These are phyloP conservation scores for Icerya purchasi DNA, from an alignment of 2,888 invertebrate genomes.

Conservation along the genomic window DNA sequence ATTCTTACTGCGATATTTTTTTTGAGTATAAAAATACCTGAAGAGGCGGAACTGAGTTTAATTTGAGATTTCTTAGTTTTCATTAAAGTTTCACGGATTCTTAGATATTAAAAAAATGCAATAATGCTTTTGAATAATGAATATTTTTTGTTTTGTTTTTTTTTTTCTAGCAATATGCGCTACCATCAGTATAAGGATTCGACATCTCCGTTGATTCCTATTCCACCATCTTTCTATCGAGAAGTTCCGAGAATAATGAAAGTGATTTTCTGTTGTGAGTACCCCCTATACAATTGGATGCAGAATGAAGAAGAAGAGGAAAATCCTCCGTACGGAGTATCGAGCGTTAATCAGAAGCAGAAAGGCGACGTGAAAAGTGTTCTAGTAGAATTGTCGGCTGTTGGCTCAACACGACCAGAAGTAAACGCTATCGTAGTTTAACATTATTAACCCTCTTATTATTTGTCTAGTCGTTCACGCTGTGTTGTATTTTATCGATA, in stretches of 20 bases:
- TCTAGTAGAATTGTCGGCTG: constrained; percentile 10
- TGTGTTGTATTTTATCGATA: no score
- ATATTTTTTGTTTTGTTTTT: no score
- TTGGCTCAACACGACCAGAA: constrained; percentile 3
- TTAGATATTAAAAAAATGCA: no score
- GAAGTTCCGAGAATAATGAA: constrained; percentile 66
- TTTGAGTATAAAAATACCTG: no score
- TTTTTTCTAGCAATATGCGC: constrained; percentile 44
- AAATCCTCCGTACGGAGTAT: constrained; percentile 14
- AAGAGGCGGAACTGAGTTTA: no score
- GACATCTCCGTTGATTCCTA: constrained; percentile 71
- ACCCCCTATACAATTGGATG: constrained; percentile 61
- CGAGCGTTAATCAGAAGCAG: constrained; percentile 8
- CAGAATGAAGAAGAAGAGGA: constrained; percentile 32
- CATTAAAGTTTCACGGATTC: no score
- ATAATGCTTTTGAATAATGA: no score
- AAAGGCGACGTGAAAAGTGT: constrained; percentile 8
- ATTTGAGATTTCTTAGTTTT: no score
- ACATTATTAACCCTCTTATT: no score
- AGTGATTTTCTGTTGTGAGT: constrained; percentile 68
- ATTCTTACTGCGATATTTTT: no score
- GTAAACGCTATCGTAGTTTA: no score
- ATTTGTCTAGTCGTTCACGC: no score
- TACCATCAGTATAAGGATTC: constrained; percentile 72
- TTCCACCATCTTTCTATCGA: constrained; percentile 69